Evolutionary conservation across 2,888 invertebrate species (phyloP).

Genomic region (Troides oblongomaculatus): DNA sequence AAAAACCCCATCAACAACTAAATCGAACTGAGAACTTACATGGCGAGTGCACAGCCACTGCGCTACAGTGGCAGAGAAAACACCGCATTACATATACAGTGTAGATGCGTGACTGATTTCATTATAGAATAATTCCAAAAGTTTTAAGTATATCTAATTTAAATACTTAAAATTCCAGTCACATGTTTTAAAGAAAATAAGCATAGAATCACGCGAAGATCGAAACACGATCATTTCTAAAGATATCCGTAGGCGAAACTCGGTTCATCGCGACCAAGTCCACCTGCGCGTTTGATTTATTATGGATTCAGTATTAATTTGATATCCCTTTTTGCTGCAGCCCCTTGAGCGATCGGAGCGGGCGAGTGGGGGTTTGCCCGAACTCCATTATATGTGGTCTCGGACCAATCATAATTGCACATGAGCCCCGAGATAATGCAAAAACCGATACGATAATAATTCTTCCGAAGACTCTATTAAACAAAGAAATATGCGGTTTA

Average conservation of each 20-base stretch:
- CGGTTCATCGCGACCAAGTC: conserved; percentile 66
- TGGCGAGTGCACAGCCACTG: too few relatives aligned
- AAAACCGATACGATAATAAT: conserved; percentile 60
- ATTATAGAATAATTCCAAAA: not conserved
- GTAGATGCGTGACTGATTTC: not conserved
- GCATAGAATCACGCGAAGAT: conserved; percentile 38
- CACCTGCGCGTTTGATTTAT: conserved; percentile 80
- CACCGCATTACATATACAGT: not conserved
- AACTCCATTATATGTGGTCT: conserved; percentile 74
- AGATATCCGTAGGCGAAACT: conserved; percentile 74
- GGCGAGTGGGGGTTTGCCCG: conserved; percentile 60
- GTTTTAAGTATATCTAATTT: not conserved
- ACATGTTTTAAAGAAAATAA: conserved; percentile 36
- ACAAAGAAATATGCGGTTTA: conserved; percentile 33
- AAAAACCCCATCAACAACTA: too few relatives aligned
- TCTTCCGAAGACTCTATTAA: conserved; percentile 38
- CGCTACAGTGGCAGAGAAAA: not conserved
- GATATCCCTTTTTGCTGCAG: conserved; percentile 77
- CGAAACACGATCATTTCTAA: conserved; percentile 71
- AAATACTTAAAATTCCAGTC: conserved; percentile 56
- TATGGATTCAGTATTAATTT: conserved; percentile 80
- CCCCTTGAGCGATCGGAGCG: conserved; percentile 76
- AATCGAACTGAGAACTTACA: too few relatives aligned
- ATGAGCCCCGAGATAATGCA: conserved; percentile 68
- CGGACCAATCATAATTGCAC: conserved; percentile 76